Base-by-base conservation (phyloP, 2,888 invertebrate species). In the Azorinus chamasolen region DNA sequence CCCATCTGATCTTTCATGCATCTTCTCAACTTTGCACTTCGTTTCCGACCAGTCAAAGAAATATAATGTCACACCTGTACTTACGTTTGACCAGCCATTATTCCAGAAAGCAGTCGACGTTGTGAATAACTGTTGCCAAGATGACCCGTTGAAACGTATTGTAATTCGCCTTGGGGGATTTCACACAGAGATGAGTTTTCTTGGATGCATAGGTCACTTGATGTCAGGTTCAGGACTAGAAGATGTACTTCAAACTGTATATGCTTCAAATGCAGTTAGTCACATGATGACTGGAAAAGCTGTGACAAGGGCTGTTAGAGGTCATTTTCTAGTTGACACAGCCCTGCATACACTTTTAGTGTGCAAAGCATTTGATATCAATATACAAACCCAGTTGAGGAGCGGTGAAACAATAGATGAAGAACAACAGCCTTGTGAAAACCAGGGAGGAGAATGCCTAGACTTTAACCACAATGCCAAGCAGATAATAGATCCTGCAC, bases 231-330 rank as follows among this genome's bases (percentile, higher is more conserved):
- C 71, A 24, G 71, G 79, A 18, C 43, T 76, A 18, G 39, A 62
- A 27, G 66, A 79, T 24, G 27, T 63, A 16, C 18, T 79, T 22
- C 55, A 75, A 46, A 48, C 61, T 8, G 25, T 75, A 4, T 79
- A 64, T 61, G 71, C 75, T 25, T 41, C 53, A 45, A 73, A 79
- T 61, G 59, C 72, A 27, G 84, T 86, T 4, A 48, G 68, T n/a
- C 81, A 85, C 48, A 83, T 85, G 69, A 59, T 87, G 41, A 63
- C 48, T 62, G 84, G 86, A 3, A 87, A 87, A 37, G 83, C 84
- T 45, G 61, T 81, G 45, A 58, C 83, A 14, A 41, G 81, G 51
- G 79, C 83, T 24, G 54, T 82, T 32, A 70, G 85, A 54, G 84
- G 76, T 18, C 87, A 84, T 64, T 37, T 82, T 45, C 32, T 84